A percentile compares a stretch with the other conserved stretches of the same genome.
Evolutionary conservation across 2,113 vertebrate genomes (phyloP).

Genomic region (Orthochromis indermauri): DNA sequence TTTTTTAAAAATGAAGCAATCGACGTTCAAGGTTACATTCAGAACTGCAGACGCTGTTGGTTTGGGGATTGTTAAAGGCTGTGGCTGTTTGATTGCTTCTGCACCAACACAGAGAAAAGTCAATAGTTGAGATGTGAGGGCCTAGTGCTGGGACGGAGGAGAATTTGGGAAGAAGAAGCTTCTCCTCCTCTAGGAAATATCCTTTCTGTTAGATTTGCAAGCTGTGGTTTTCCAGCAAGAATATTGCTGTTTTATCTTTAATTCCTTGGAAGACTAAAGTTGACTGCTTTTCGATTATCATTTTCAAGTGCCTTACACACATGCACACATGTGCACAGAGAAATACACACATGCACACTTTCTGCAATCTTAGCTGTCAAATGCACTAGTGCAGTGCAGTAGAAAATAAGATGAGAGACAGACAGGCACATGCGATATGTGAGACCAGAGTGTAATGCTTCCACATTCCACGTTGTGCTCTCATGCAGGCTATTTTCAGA

Average conservation of each 20-base stretch:
- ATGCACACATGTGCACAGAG: neutral
- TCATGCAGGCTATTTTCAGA: conserved; percentile 6
- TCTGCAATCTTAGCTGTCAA: neutral
- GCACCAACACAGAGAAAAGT: neutral
- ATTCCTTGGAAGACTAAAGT: conserved; percentile 1
- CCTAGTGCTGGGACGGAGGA: neutral
- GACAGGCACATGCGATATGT: neutral
- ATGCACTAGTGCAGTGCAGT: neutral
- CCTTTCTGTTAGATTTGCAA: neutral
- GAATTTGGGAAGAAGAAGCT: neutral
- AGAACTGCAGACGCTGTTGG: neutral
- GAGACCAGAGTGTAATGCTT: neutral
- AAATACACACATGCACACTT: neutral
- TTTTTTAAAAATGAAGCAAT: neutral
- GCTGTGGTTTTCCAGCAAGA: neutral
- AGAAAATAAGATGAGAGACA: conserved; percentile 3
- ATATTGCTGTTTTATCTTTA: neutral
- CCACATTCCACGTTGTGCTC: neutral
- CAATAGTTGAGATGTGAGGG: neutral
- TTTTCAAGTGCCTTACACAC: neutral
- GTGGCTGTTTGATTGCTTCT: neutral
- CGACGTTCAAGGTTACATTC: neutral
- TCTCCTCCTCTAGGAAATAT: neutral
- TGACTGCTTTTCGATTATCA: neutral
- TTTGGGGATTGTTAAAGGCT: neutral